Base-by-base conservation (phyloP, 30 jellyfish, hydroid and myxozoan genomes). In the Chrysaora quinquecirrha region DNA sequence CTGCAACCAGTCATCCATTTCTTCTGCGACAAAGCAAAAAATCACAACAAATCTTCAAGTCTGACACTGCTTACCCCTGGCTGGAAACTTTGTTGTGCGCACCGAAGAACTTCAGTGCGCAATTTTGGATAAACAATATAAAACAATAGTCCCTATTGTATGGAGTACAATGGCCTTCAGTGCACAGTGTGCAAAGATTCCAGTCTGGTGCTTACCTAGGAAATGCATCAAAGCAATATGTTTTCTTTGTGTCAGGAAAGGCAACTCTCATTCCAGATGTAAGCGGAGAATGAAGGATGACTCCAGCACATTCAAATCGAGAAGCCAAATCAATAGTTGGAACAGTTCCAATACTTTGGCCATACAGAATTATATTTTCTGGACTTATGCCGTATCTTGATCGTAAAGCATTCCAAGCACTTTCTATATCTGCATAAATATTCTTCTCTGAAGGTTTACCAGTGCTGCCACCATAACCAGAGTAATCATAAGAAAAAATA, bases 311-410 rank as follows among this genome's bases (percentile, higher is more conserved):
- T 81, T 95, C 97, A 61, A 75, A 86, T 25, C 86, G 96, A 27
- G 99, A 84, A 28, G 99, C 96, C 16, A 95, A 86, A 83, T 95
- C 98, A 24, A 95, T 76, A 43, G 97, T 90, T 18, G 99, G 98
- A 11, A 95, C 99, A 3, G 99, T 89, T 16, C 99, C 99, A 34
- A 95, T 95, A 66, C 99, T 95, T 75, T 95, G 98, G 19, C 99
- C 99, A 49, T 89, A 95, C 63, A 90, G 68, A 27, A 95, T 76
- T 6, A 95, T 87, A 67, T 86, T 87, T 48, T 95, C 98, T 3
- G 99, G 99, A 70, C 97, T 88, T 23, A 95, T 85, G 30, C 97
- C 98, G 78, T 89, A 95, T 63, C 97, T 56, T 20, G 99, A 76
- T 21, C 97, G 97, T 22, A 95, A 77, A 16, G 97, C 96, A 63